These are phyloP conservation scores for Belonocnema kinseyi DNA, from an alignment of 1,140 invertebrate genomes.

Conservation along the genomic window DNA sequence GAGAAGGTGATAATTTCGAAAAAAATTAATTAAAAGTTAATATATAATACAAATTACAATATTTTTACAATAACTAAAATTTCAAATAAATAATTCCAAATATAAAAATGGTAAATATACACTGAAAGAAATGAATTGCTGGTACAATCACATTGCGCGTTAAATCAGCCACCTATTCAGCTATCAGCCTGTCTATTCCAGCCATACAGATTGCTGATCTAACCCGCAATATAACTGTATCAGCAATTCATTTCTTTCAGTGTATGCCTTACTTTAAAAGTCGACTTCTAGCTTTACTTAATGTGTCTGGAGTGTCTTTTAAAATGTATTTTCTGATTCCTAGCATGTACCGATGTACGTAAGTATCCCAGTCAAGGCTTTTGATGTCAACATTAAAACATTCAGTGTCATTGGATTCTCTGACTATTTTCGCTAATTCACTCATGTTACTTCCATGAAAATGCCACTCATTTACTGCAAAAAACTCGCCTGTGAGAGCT, in stretches of 20 bases:
- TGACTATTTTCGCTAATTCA: slow-evolving; percentile 80
- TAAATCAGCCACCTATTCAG: no score
- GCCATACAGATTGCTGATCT: no score
- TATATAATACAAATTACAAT: background rate
- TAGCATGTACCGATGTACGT: slow-evolving; percentile 84
- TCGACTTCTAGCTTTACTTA: slow-evolving; percentile 80
- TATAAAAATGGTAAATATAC: slow-evolving; percentile 4
- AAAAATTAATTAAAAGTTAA: no score
- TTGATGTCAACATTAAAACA: slow-evolving; percentile 80
- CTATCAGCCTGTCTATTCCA: no score
- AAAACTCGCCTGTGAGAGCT: slow-evolving; percentile 88
- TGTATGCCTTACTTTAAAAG: slow-evolving; percentile 79
- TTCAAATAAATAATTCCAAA: background rate
- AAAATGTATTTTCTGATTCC: slow-evolving; percentile 88
- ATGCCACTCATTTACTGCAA: slow-evolving; percentile 91
- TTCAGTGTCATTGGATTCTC: slow-evolving; percentile 76
- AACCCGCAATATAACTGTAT: no score
- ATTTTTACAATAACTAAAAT: background rate
- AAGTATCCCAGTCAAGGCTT: slow-evolving; percentile 81
- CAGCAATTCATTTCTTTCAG: no score
- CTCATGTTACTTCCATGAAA: slow-evolving; percentile 87
- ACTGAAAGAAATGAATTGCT: no score
- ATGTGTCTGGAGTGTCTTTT: slow-evolving; percentile 83
- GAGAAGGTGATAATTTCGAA: no score
- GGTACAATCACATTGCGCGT: no score